phyloP scores from a whole-genome alignment of 1,140 invertebrate genomes.

The Papilio glaucus region DNA sequence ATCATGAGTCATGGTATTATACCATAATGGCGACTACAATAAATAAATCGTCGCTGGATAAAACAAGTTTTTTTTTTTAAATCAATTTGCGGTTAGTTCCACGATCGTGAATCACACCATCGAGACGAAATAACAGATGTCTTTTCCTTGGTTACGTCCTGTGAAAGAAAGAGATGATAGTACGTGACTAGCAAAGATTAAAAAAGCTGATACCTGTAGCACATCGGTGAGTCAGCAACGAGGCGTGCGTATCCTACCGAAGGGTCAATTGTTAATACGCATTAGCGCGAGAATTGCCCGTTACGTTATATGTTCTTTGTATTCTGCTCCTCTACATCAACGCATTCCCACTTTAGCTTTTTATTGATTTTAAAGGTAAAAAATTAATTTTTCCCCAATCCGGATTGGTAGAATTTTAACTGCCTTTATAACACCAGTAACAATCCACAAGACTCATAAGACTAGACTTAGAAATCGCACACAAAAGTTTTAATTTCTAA shows the following conservation, averaged over 20 bases:
- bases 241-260: constrained; percentile 3
- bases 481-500: too few species aligned
- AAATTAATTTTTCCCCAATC: background rate
- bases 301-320: constrained; percentile 11
- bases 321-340: background rate
- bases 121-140: constrained; percentile 25
- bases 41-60: constrained; percentile 44
- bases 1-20: constrained; percentile 49
- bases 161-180: constrained; percentile 26
- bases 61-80: constrained; percentile 60
- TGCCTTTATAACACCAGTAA: background rate
- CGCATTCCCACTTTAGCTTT: background rate
- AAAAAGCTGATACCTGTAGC: constrained; percentile 19
- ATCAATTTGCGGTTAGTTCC: constrained; percentile 65
- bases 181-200: constrained; percentile 13
- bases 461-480: too few species aligned
- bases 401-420: background rate
- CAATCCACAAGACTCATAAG: too few species aligned
- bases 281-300: background rate
- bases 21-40: constrained; percentile 46
- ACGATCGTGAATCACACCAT: constrained; percentile 42
- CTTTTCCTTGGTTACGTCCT: constrained; percentile 3
- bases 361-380: background rate
- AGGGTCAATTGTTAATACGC: constrained; percentile 28
- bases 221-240: constrained; percentile 16